These are phyloP conservation scores for Channa maculata DNA, from an alignment of 2,113 vertebrate species.

Conservation along the genomic window DNA sequence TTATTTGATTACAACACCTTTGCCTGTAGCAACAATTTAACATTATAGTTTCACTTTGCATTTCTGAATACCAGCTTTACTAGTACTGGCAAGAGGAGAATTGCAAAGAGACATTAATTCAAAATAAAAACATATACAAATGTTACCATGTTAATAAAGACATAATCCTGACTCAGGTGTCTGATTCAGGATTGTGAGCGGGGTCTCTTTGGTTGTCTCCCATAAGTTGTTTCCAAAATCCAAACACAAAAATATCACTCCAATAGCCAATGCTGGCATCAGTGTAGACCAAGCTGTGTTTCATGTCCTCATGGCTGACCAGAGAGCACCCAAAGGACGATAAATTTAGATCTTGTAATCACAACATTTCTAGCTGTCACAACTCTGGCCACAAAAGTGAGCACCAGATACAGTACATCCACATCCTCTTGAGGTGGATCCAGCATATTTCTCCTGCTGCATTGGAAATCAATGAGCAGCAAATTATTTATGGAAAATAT, in stretches of 20 bases:
- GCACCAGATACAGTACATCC: conserved; percentile 81
- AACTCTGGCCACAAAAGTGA: conserved; percentile 84
- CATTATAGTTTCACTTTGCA: too few species aligned
- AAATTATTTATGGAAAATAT: conserved; percentile 90
- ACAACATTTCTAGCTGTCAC: conserved; percentile 84
- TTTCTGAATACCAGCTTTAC: too few species aligned
- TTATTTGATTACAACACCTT: too few species aligned
- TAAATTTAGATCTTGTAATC: conserved; percentile 81
- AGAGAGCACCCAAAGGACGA: conserved; percentile 66
- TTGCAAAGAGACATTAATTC: too few species aligned
- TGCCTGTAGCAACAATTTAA: too few species aligned
- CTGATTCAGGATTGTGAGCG: too few species aligned
- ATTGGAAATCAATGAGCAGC: conserved; percentile 86
- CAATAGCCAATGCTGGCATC: neutral
- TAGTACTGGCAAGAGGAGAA: too few species aligned
- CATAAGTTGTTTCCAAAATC: neutral
- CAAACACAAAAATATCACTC: conserved; percentile 1
- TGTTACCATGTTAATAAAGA: too few species aligned
- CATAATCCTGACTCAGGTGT: too few species aligned
- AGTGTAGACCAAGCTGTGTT: conserved; percentile 33
- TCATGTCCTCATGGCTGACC: conserved; percentile 52
- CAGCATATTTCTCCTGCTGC: conserved; percentile 82
- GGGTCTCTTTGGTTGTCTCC: neutral
- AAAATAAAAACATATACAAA: neutral
- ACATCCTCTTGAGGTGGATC: conserved; percentile 81